Base-by-base conservation (phyloP, 1,140 invertebrate genomes). In the Homalodisca vitripennis region DNA sequence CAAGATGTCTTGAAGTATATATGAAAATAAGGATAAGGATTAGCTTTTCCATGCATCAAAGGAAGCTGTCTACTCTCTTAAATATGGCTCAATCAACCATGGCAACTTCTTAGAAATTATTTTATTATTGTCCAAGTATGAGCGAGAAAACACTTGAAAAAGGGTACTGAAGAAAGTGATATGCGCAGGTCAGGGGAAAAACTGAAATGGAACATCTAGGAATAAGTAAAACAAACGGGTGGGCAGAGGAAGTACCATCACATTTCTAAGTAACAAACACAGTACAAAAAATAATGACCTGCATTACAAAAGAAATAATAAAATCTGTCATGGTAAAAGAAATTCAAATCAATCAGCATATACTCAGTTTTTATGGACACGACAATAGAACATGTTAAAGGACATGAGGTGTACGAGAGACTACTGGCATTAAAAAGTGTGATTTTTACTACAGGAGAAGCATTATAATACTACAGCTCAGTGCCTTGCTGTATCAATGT, bases 81-180 rank as follows among this genome's bases (percentile, higher is more conserved):
- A n/a, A 10, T 3, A 51, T n/a, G 3, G 2, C 6, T 12, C 48
- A 10, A 10, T 51, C 6, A 51, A 51, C 22, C 48, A 51, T 51
- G 48, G 48, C 17, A 51, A 51, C n/a, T 51, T 51, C n/a, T n/a
- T 51, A 51, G 48, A 51, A 51, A 51, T 51, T 22, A 10, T 34
- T 62, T 3, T 62, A 2, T 30, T 34, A 27, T 3, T 30, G 3
- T 62, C 10, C n/a, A 30, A 20, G 3, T 30, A 62, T 62, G 27
- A 34, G 13, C 20, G 57, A 26, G 29, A n/a, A 62, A 62, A 62
- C 57, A 62, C 14, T 32, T 66, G 10, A 51, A 51, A 51, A 51
- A 51, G 17, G 48, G 3, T 51, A 51, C 22, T 22, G n/a, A n/a
- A 10, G n/a, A 3, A 10, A 51, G 48, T 51, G 48, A 51, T 3